phyloP scores from a whole-genome alignment of 2,113 vertebrate genomes.

The Apistogramma diplotaenia region DNA sequence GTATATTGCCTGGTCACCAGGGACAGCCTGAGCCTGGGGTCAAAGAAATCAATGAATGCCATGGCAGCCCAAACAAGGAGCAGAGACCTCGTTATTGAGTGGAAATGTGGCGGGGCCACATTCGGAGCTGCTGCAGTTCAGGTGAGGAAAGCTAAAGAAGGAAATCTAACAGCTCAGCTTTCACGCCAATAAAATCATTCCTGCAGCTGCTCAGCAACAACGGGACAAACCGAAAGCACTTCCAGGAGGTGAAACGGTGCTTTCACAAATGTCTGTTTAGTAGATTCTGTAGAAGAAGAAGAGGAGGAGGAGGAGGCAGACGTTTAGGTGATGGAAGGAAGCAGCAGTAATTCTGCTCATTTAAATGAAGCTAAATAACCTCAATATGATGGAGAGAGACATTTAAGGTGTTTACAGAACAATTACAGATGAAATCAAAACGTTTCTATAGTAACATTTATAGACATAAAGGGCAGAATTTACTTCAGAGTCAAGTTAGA shows the following conservation, averaged over 20 bases:
- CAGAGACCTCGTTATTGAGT: background rate
- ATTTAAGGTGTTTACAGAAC: too few species aligned
- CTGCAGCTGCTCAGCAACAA: background rate
- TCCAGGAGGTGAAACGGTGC: too few species aligned
- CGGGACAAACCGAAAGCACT: background rate
- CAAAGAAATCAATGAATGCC: background rate
- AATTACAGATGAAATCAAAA: background rate
- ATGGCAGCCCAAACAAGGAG: background rate
- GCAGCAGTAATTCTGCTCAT: too few species aligned
- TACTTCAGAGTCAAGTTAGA: background rate
- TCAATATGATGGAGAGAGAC: background rate
- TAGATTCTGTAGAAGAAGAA: too few species aligned
- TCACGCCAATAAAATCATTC: rapidly evolving
- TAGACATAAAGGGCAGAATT: background rate
- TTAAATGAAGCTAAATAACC: too few species aligned
- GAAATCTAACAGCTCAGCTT: background rate
- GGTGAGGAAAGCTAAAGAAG: background rate
- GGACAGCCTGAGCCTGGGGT: background rate
- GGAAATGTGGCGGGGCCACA: background rate
- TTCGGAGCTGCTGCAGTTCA: background rate
- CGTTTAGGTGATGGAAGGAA: too few species aligned
- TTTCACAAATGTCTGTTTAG: too few species aligned
- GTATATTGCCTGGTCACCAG: background rate
- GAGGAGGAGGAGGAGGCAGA: too few species aligned
- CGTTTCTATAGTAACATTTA: background rate